Conservation (phyloP, 2,113 vertebrate species). For the Holacanthus passer region DNA sequence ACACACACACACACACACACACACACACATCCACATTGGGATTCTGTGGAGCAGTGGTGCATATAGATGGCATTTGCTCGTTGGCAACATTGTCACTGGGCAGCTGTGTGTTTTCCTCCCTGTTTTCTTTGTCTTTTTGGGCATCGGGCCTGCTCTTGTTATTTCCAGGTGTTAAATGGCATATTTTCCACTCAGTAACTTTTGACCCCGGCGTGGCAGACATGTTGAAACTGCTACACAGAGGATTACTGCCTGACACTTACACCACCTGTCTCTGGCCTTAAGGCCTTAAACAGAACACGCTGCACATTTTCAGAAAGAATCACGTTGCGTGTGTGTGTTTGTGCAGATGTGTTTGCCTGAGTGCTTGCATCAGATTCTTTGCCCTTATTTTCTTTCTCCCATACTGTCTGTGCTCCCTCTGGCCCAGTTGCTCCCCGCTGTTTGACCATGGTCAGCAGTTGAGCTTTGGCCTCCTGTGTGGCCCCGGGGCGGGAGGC, state of each 20-base stretch:
- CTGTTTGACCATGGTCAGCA: slow-evolving; percentile 62
- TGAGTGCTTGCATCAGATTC: background rate
- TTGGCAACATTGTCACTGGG: slow-evolving; percentile 28
- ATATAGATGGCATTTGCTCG: slow-evolving; percentile 47
- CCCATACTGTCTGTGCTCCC: slow-evolving; percentile 37
- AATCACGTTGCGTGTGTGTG: slow-evolving; percentile 28
- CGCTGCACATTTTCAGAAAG: background rate
- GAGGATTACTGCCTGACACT: slow-evolving; percentile 29
- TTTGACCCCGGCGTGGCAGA: slow-evolving; percentile 41
- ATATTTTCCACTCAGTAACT: slow-evolving; percentile 45
- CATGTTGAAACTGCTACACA: slow-evolving; percentile 36
- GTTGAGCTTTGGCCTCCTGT: slow-evolving; percentile 63
- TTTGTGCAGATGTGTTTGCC: slow-evolving; percentile 40
- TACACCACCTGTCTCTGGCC: background rate
- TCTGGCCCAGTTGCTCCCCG: slow-evolving; percentile 53
- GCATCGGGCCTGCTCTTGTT: background rate
- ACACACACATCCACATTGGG: background rate
- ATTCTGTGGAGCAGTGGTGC: slow-evolving; percentile 25
- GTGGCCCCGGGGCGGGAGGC: slow-evolving; percentile 29
- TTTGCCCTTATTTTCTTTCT: slow-evolving; percentile 46
- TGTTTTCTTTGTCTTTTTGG: slow-evolving; percentile 13
- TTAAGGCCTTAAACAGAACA: background rate
- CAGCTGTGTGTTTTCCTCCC: slow-evolving; percentile 13
- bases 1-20: background rate
- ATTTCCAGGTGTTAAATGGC: slow-evolving; percentile 57